Conservation (phyloP, 2,888 invertebrate genomes). For the Mythimna pallens region DNA sequence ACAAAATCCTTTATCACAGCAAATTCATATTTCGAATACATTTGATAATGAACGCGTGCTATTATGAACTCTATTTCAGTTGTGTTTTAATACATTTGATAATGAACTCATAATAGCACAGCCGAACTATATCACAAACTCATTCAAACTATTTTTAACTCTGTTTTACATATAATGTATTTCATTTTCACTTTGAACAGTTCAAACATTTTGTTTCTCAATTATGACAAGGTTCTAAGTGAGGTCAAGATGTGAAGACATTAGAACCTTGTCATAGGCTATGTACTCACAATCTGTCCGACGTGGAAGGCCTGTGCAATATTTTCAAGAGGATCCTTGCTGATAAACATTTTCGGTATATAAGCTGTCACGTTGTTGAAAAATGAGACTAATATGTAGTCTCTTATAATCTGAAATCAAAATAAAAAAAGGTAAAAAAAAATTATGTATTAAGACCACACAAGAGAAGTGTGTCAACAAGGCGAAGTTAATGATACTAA, state of each 20-base stretch:
- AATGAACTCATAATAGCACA: slow-evolving; percentile 1
- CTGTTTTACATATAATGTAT: not conserved
- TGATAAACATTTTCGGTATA: slow-evolving; percentile 81
- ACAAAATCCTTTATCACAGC: not conserved
- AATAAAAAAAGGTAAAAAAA: not conserved
- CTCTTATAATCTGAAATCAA: slow-evolving; percentile 78
- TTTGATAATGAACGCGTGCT: not conserved
- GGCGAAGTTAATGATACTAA: too few species aligned
- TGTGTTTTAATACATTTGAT: too few species aligned
- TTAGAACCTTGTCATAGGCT: slow-evolving; percentile 8
- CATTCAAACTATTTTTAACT: not conserved
- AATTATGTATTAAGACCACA: not conserved
- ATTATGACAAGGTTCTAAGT: slow-evolving; percentile 5
- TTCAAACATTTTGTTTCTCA: not conserved
- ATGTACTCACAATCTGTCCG: slow-evolving; percentile 91
- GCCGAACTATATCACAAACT: not conserved
- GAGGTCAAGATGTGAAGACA: not conserved
- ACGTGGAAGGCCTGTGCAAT: slow-evolving; percentile 87
- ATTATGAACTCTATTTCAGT: too few species aligned
- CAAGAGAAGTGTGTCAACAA: too few species aligned
- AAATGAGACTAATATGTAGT: slow-evolving; percentile 90
- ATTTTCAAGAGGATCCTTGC: slow-evolving; percentile 73
- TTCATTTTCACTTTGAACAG: not conserved
- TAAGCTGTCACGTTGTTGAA: slow-evolving; percentile 90
- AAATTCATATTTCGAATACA: not conserved